Evolutionary conservation across 2,888 invertebrate genomes (phyloP).

Genomic region (Drosophila kanekoi): DNA sequence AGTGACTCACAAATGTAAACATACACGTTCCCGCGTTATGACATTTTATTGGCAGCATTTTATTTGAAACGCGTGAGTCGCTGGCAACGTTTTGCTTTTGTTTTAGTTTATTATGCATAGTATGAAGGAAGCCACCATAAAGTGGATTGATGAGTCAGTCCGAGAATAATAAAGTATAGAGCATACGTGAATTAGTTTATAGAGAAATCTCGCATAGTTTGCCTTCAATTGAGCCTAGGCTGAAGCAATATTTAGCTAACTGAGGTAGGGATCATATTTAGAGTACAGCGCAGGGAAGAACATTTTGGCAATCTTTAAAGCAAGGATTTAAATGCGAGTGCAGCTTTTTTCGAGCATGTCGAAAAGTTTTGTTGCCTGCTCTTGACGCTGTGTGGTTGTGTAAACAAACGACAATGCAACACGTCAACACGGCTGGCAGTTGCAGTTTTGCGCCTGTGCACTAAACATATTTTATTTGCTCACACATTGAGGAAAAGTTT

Average conservation of each 20-base stretch:
- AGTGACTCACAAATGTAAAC: slow-evolving; percentile 25
- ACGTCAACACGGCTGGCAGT: slow-evolving; percentile 54
- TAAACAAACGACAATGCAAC: slow-evolving; percentile 60
- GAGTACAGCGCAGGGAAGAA: too few species aligned
- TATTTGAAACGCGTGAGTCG: slow-evolving; percentile 73
- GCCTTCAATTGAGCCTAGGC: background rate
- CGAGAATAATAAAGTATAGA: slow-evolving; percentile 42
- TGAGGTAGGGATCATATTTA: background rate
- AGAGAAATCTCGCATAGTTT: slow-evolving; percentile 4
- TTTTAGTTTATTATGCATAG: slow-evolving; percentile 50
- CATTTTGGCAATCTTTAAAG: slow-evolving; percentile 6
- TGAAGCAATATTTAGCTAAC: background rate
- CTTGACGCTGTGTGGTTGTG: slow-evolving; percentile 45
- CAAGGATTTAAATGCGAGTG: slow-evolving; percentile 7
- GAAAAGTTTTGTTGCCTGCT: slow-evolving; percentile 44
- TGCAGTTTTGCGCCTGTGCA: slow-evolving; percentile 59
- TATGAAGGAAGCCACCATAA: slow-evolving; percentile 34
- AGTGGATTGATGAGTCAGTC: slow-evolving; percentile 62
- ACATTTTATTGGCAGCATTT: slow-evolving; percentile 77
- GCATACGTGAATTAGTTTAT: slow-evolving; percentile 44
- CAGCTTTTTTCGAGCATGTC: slow-evolving; percentile 23
- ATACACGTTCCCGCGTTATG: slow-evolving; percentile 67
- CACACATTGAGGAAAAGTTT: slow-evolving; percentile 66
- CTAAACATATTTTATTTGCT: slow-evolving; percentile 76
- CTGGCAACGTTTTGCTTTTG: slow-evolving; percentile 40